Percentiles rank a stretch among this genome's conserved stretches.
Evolutionary conservation across 2,113 vertebrate species (phyloP).

Genomic region (Cyanoramphus novaezelandiae): DNA sequence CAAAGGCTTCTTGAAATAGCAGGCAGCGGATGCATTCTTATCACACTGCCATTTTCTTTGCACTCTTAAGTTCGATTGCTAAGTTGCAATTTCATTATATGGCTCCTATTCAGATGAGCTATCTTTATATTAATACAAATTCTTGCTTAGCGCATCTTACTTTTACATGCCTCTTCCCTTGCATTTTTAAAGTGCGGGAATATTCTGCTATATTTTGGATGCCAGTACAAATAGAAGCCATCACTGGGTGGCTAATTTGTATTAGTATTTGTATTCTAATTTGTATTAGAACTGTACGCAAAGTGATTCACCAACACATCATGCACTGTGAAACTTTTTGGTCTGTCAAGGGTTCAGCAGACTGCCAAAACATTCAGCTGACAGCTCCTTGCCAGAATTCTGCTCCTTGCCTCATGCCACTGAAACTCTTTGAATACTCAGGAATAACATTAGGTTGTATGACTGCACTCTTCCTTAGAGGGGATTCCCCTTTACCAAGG

Average conservation of each 20-base stretch:
- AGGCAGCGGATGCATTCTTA: not conserved
- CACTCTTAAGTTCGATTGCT: not conserved
- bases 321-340: not conserved
- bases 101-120: not conserved
- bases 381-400: slow-evolving; percentile 23
- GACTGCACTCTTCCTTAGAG: slow-evolving; percentile 7
- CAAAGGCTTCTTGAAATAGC: not conserved
- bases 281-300: slow-evolving; percentile 20
- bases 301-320: slow-evolving; percentile 34
- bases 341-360: slow-evolving; percentile 11
- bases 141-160: not conserved
- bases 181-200: not conserved
- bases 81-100: not conserved
- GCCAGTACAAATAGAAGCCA: not conserved
- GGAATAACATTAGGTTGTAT: slow-evolving; percentile 52
- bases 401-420: slow-evolving; percentile 14
- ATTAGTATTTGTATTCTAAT: slow-evolving; percentile 26
- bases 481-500: slow-evolving; percentile 7
- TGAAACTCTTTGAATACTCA: slow-evolving; percentile 38
- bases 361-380: slow-evolving; percentile 27
- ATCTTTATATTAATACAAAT: not conserved
- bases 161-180: not conserved
- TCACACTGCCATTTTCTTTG: not conserved
- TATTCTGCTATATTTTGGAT: not conserved
- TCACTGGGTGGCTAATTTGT: not conserved